Evolutionary conservation across 2,888 invertebrate genomes (phyloP).

Genomic region (Uloborus plumipes): DNA sequence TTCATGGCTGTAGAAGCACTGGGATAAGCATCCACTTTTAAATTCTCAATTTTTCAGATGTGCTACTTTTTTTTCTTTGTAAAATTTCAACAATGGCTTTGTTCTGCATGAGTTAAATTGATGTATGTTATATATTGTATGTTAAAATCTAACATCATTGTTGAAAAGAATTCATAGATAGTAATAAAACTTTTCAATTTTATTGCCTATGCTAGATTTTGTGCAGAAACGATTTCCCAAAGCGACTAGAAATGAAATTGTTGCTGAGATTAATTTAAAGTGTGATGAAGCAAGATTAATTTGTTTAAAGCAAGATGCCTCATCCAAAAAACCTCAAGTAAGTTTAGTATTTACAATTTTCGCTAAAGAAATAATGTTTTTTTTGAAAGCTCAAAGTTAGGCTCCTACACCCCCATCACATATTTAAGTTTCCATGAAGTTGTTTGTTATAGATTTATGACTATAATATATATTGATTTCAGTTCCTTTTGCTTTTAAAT

Average conservation of each 20-base stretch:
- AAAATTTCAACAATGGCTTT: too few relatives aligned
- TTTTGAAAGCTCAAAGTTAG: too few relatives aligned
- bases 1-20: too few relatives aligned
- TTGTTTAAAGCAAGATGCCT: slow-evolving; percentile 6
- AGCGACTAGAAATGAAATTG: slow-evolving; percentile 44
- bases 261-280: slow-evolving; percentile 51
- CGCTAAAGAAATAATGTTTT: too few relatives aligned
- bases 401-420: not conserved
- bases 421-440: not conserved
- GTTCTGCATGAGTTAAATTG: too few relatives aligned
- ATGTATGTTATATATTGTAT: too few relatives aligned
- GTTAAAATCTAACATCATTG: too few relatives aligned
- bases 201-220: slow-evolving; percentile 20
- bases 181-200: not conserved
- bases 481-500: too few relatives aligned
- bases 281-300: slow-evolving; percentile 51
- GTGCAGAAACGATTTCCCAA: slow-evolving; percentile 36
- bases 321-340: slow-evolving; percentile 14
- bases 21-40: too few relatives aligned
- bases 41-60: too few relatives aligned
- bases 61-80: too few relatives aligned
- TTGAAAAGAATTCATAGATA: too few relatives aligned
- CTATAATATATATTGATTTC: not conserved
- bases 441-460: not conserved
- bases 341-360: not conserved